Evolutionary conservation across 2,797 vertebrate species (phyloP).

Genomic region (Megalops cyprinoides): DNA sequence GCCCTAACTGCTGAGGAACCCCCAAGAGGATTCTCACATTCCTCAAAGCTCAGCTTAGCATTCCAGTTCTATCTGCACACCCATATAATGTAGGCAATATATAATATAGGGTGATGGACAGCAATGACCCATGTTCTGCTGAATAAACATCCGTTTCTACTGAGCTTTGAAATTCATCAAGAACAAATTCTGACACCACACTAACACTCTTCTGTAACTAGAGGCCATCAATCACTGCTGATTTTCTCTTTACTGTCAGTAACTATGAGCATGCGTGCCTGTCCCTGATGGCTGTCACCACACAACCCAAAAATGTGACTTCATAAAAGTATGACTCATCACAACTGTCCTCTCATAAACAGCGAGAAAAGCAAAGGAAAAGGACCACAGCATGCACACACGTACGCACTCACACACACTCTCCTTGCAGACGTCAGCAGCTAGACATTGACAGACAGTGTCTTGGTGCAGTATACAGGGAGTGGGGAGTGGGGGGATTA

Average conservation of each 20-base stretch:
- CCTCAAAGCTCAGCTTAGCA: neutral
- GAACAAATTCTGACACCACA: slow-evolving; percentile 2
- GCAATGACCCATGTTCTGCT: neutral
- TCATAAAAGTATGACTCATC: slow-evolving; percentile 8
- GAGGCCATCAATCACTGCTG: neutral
- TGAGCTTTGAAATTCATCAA: neutral
- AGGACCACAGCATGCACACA: neutral
- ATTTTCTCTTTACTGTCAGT: neutral
- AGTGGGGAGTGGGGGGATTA: too few relatives aligned
- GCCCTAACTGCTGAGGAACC: neutral
- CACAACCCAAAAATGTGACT: neutral
- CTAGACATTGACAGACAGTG: neutral
- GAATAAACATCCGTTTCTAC: slow-evolving; percentile 12
- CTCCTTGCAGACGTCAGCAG: neutral
- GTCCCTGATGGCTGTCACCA: neutral
- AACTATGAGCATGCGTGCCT: neutral
- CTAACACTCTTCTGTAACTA: neutral
- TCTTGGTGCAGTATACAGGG: neutral
- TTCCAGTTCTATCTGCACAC: neutral
- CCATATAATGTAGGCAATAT: neutral
- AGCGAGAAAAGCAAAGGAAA: neutral
- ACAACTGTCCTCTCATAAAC: slow-evolving; percentile 21
- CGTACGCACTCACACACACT: too few relatives aligned
- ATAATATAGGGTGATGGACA: neutral
- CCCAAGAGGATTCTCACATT: slow-evolving; percentile 1